Base-by-base conservation (phyloP, 1,140 invertebrate genomes). In the Heliconius hermathena region DNA sequence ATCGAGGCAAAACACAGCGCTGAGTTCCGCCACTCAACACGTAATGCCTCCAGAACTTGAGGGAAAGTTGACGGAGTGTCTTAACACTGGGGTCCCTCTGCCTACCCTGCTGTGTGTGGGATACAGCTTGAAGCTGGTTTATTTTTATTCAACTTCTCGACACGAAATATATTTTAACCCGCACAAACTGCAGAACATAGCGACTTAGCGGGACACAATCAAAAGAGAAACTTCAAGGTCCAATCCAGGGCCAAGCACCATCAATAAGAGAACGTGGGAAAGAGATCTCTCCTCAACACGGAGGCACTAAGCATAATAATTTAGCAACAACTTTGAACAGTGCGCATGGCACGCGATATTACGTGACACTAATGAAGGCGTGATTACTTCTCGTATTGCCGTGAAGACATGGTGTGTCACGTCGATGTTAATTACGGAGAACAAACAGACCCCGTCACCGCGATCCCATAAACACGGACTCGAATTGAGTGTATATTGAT, bases 281-380 rank as follows among this genome's bases (percentile, higher is more conserved):
- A 36, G 0, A 36, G 71, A 38, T 72, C n/a, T 72, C 71, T 8
- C 20, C 29, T n/a, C 6, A 72, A 38, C 71, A 8, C 8, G 13
- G 74, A 79, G 78, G 76, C 36, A 13, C 70, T 81, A 79, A 82
- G 74, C 80, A 80, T 81, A 83, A 87, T 85, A 84, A 89, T 89
- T 85, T 82, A 80, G 81, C 84, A 87, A 84, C 83, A 83, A 83
- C 83, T 76, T 73, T 82, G 71, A 52, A 81, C 41, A 4, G 41
- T n/a, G 26, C 18, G 49, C 6, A 6, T 1, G 20, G 79, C 90
- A 92, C 88, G 90, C 89, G 84, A 91, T 80, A 78, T 91, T 73
- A 85, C 90, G 89, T 92, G 89, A 81, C 84, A 83, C 77, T 77
- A 81, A 81, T 81, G 80, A 77, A 78, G 71, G 52, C 46, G 71